Percentiles rank a stretch among this genome's conserved stretches.
phyloP scores from a whole-genome alignment of 2,888 invertebrate genomes.

The Encarsia formosa region DNA sequence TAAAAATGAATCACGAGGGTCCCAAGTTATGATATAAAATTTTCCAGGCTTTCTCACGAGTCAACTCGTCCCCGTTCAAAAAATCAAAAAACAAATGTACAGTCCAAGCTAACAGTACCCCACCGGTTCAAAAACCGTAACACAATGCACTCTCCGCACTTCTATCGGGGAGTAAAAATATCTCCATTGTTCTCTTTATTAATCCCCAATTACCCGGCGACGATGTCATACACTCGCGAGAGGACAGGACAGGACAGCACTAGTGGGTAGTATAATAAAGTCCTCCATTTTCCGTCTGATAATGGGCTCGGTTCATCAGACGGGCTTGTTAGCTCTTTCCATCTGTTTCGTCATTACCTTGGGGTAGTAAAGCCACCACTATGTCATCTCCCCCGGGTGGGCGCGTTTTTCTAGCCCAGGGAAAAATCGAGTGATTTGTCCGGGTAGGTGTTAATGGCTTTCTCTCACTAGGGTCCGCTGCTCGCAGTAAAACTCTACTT shows the following conservation, averaged over 20 bases:
- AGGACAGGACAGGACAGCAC: conserved; percentile 14
- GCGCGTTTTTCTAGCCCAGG: conserved; percentile 46
- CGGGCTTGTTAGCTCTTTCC: conserved; percentile 38
- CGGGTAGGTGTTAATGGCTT: conserved; percentile 48
- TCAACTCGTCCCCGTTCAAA: too few species aligned
- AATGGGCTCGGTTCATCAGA: conserved; percentile 51
- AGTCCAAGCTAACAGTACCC: conserved; percentile 10
- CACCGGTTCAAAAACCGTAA: conserved; percentile 6
- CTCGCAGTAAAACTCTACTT: too few species aligned
- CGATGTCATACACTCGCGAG: conserved; percentile 14
- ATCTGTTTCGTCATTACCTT: conserved; percentile 52
- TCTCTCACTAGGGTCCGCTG: too few species aligned
- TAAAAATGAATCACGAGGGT: too few species aligned
- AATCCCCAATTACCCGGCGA: conserved; percentile 19
- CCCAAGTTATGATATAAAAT: too few species aligned
- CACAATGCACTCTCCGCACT: conserved; percentile 15
- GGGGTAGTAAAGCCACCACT: conserved; percentile 47
- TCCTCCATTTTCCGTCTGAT: too few species aligned
- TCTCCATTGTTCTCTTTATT: conserved; percentile 26
- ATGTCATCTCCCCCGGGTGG: conserved; percentile 45
- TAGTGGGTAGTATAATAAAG: conserved; percentile 51
- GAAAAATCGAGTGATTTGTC: conserved; percentile 52
- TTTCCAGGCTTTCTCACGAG: too few species aligned
- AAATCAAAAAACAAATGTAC: too few species aligned
- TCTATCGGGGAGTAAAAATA: not conserved